phyloP scores from a whole-genome alignment of 2,888 invertebrate genomes.

The Folsomia manolachei region DNA sequence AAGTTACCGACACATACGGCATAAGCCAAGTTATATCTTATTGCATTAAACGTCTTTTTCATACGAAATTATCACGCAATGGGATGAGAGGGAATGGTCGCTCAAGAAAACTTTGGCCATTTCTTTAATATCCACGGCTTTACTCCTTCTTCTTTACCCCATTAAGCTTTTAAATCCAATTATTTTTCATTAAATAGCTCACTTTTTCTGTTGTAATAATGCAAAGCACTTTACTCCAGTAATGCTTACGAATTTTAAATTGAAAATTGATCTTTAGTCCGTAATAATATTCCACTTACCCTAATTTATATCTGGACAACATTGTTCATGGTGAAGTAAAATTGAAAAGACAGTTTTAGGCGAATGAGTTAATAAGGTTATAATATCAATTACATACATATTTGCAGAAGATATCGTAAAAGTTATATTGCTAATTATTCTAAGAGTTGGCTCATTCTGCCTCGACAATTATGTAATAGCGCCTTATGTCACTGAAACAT shows the following conservation, averaged over 20 bases:
- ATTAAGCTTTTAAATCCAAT: constrained; percentile 22
- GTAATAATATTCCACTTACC: background rate
- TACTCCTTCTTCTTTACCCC: constrained; percentile 9
- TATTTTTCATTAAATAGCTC: constrained; percentile 20
- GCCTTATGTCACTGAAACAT: constrained; percentile 8
- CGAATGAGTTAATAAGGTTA: background rate
- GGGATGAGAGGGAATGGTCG: background rate
- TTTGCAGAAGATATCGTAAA: too few relatives aligned
- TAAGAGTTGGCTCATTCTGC: background rate
- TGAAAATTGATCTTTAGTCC: background rate
- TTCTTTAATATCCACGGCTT: constrained; percentile 11
- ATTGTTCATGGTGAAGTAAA: background rate
- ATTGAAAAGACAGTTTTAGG: background rate
- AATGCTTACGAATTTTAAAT: background rate
- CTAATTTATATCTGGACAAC: background rate
- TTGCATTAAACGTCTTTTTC: too few relatives aligned
- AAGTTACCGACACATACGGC: too few relatives aligned
- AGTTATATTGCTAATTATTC: too few relatives aligned
- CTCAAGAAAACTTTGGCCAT: constrained; percentile 17
- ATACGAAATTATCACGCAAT: constrained; percentile 1
- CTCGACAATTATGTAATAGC: background rate
- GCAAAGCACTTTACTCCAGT: background rate
- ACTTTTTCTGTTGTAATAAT: background rate
- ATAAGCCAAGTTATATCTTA: too few relatives aligned
- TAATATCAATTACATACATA: background rate